These are phyloP conservation scores for Neodiprion lecontei DNA, from an alignment of 1,140 invertebrate species.

Conservation along the genomic window DNA sequence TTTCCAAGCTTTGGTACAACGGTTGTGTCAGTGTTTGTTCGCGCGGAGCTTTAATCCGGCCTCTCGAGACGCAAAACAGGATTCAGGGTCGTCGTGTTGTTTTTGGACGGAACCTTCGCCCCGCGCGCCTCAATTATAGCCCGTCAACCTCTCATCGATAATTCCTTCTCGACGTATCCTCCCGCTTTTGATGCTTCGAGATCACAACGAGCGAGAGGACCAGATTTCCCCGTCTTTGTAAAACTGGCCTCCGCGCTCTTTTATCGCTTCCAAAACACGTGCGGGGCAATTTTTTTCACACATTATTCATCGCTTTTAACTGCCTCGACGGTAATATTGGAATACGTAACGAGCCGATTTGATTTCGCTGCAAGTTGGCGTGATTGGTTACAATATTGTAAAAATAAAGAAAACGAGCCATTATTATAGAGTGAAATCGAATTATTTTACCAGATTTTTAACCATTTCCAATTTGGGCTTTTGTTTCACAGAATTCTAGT, in stretches of 20 bases:
- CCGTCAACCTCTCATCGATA: constrained; percentile 1
- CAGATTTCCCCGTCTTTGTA: background rate
- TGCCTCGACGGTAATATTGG: too few relatives aligned
- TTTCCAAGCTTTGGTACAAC: too few relatives aligned
- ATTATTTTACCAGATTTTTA: too few relatives aligned
- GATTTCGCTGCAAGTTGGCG: too few relatives aligned
- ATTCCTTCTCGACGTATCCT: background rate
- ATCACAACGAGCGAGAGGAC: background rate
- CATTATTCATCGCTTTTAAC: too few relatives aligned
- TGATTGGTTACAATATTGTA: too few relatives aligned
- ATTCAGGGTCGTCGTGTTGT: constrained; percentile 2
- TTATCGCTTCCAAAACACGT: background rate
- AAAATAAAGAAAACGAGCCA: too few relatives aligned
- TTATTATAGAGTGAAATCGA: too few relatives aligned
- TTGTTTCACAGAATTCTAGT: too few relatives aligned
- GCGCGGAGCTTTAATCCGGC: background rate
- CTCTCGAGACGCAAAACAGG: background rate
- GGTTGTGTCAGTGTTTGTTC: background rate
- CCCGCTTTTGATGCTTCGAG: background rate
- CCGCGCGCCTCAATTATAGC: background rate
- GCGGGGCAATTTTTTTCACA: background rate
- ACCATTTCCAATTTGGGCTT: too few relatives aligned
- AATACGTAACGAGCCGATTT: too few relatives aligned
- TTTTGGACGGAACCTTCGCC: constrained; percentile 6
- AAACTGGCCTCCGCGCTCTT: background rate